Evolutionary conservation across 2,888 invertebrate species (phyloP).

Genomic region (Epinotia bilunana): DNA sequence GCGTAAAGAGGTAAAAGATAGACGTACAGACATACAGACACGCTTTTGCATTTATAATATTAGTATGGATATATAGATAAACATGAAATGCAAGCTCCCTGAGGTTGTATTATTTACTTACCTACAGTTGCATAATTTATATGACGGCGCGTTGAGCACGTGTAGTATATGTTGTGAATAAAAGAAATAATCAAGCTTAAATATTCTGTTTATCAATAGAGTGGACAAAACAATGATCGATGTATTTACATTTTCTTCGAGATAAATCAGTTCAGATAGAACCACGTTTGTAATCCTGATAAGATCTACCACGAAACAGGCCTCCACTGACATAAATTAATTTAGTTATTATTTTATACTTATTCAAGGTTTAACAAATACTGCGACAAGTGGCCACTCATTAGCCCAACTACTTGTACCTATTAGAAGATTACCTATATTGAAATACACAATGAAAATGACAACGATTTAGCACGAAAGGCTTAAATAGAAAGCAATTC

Average conservation of each 20-base stretch:
- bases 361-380: slow-evolving; percentile 25
- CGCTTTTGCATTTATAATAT: too few relatives aligned
- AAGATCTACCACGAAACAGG: slow-evolving; percentile 65
- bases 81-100: background rate
- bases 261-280: slow-evolving; percentile 60
- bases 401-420: background rate
- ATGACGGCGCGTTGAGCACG: too few relatives aligned
- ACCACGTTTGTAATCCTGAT: slow-evolving; percentile 62
- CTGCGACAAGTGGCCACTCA: background rate
- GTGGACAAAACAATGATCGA: slow-evolving; percentile 80
- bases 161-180: too few relatives aligned
- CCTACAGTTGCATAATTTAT: too few relatives aligned
- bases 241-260: slow-evolving; percentile 63
- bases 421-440: too few relatives aligned
- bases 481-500: too few relatives aligned
- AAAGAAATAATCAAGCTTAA: background rate
- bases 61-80: background rate
- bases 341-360: slow-evolving; percentile 41
- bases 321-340: slow-evolving; percentile 62
- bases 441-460: too few relatives aligned
- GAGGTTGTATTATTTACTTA: background rate
- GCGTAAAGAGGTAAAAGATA: too few relatives aligned
- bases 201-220: slow-evolving; percentile 67
- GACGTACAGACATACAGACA: too few relatives aligned
- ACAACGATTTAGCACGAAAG: too few relatives aligned